Conservation (phyloP, 2,888 invertebrate genomes). For the Zygaena filipendulae region DNA sequence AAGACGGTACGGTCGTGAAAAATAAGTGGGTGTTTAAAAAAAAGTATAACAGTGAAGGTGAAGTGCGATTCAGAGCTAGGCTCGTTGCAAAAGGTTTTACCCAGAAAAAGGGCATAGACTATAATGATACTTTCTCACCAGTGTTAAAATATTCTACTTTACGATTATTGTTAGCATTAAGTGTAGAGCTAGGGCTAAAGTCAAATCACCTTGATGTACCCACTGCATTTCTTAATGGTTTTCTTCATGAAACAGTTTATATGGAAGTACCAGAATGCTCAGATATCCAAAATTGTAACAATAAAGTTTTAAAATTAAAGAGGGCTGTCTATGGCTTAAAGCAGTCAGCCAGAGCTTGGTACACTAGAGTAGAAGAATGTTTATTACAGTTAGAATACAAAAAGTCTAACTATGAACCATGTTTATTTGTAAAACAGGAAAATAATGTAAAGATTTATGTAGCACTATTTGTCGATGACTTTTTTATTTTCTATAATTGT, state of each 20-base stretch:
- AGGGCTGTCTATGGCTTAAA: conserved; percentile 7
- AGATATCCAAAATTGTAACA: conserved; percentile 3
- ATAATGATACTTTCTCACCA: conserved; percentile 9
- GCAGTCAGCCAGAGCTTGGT: conserved; percentile 12
- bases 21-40: conserved; percentile 7
- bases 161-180: conserved; percentile 12
- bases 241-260: conserved; percentile 10
- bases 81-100: conserved; percentile 17
- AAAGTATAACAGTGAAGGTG: conserved; percentile 2
- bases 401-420: conserved; percentile 8
- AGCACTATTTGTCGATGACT: conserved; percentile 11
- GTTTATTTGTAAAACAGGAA: conserved; percentile 4
- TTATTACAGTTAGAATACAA: conserved; percentile 4
- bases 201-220: conserved; percentile 13
- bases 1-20: conserved; percentile 4
- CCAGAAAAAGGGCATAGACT: conserved; percentile 12
- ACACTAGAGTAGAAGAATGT: conserved; percentile 5
- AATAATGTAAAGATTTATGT: conserved; percentile 1
- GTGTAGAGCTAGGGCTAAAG: conserved; percentile 7
- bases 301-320: conserved; percentile 15
- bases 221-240: conserved; percentile 14
- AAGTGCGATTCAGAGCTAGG: conserved; percentile 8
- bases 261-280: conserved; percentile 11
- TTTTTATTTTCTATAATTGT: conserved; percentile 8
- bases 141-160: conserved; percentile 14